These are phyloP conservation scores for Amaurobius ferox DNA, from an alignment of 2,888 invertebrate genomes.

Conservation along the genomic window DNA sequence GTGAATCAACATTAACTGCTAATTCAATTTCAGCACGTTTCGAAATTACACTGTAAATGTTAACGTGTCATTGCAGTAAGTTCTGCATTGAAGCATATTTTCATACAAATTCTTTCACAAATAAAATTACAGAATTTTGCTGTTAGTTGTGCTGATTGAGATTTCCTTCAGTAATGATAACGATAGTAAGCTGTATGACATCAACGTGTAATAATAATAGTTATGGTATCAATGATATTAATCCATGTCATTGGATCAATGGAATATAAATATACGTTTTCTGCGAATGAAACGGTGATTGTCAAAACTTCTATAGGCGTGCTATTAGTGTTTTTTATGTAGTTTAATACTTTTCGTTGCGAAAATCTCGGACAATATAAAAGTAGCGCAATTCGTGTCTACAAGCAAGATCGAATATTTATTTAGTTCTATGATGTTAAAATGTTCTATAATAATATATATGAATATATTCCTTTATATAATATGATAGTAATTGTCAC, in stretches of 20 bases:
- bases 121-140: neutral
- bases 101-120: too few relatives aligned
- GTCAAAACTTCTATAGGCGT: conserved; percentile 35
- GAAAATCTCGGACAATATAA: conserved; percentile 29
- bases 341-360: neutral
- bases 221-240: too few relatives aligned
- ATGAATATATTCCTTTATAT: conserved; percentile 35
- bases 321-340: conserved; percentile 16
- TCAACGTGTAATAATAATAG: neutral
- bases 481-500: neutral
- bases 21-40: too few relatives aligned
- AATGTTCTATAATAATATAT: conserved; percentile 59
- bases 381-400: conserved; percentile 35
- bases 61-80: neutral
- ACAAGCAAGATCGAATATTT: conserved; percentile 41
- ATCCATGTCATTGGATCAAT: neutral
- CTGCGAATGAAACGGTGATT: conserved; percentile 37
- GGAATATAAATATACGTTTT: neutral
- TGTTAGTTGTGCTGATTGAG: neutral
- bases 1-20: too few relatives aligned
- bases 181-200: neutral
- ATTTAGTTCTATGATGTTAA: conserved; percentile 37
- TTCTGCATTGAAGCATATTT: neutral
- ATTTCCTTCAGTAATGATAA: neutral
- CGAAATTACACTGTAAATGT: too few relatives aligned